Conservation (phyloP, 2,888 invertebrate species). For the Phytoseiulus persimilis region DNA sequence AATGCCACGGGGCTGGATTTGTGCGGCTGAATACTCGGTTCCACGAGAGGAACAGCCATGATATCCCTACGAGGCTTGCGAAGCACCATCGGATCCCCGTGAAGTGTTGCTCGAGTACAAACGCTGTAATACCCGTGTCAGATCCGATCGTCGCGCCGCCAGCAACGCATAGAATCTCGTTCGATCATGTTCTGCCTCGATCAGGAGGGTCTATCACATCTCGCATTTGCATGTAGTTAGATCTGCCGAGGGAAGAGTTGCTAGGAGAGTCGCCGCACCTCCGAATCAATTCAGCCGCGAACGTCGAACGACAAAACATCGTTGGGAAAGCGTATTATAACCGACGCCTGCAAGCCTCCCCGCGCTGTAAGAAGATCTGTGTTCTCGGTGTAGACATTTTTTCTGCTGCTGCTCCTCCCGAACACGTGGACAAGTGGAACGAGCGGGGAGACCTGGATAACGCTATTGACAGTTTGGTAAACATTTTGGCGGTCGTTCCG, state of each 20-base stretch:
- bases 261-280: background rate
- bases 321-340: background rate
- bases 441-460: background rate
- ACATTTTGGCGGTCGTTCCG: background rate
- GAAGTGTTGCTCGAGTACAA: background rate
- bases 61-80: background rate
- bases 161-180: background rate
- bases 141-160: background rate
- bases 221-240: background rate
- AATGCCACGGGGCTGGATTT: too few relatives aligned
- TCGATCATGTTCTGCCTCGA: background rate
- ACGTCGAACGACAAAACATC: background rate
- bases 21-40: too few relatives aligned
- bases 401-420: background rate
- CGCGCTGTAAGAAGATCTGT: background rate
- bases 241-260: background rate
- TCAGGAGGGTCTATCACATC: background rate
- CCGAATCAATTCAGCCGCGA: background rate
- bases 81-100: background rate
- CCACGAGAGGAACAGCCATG: background rate
- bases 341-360: background rate
- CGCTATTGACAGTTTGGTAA: background rate
- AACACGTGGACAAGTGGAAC: background rate
- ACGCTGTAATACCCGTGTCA: background rate
- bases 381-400: background rate